Conservation (phyloP, 2,888 invertebrate species). For the Catotricha subobsoleta region DNA sequence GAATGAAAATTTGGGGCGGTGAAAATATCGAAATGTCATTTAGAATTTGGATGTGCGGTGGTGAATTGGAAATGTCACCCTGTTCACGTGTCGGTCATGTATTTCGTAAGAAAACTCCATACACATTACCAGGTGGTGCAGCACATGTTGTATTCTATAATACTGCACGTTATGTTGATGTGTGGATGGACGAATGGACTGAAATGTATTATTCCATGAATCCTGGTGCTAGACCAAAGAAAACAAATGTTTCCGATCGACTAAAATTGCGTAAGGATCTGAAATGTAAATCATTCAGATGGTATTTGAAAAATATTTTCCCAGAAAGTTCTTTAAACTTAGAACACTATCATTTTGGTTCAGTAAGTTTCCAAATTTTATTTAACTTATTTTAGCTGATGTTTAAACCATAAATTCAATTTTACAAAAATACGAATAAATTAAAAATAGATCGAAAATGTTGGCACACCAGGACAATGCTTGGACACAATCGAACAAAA, state of each 20-base stretch:
- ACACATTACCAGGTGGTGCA: constrained; percentile 69
- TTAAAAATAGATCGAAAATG: neutral
- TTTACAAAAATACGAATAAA: neutral
- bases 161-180: constrained; percentile 62
- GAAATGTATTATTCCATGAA: constrained; percentile 70
- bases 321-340: constrained; percentile 36
- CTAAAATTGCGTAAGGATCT: constrained; percentile 46
- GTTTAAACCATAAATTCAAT: neutral
- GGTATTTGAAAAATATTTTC: constrained; percentile 70
- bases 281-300: constrained; percentile 63
- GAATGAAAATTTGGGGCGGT: constrained; percentile 3
- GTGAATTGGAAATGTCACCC: constrained; percentile 15
- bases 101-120: constrained; percentile 42
- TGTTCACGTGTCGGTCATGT: constrained; percentile 18
- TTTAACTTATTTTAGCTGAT: neutral
- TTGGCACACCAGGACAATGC: neutral
- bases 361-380: neutral
- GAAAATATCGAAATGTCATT: constrained; percentile 4
- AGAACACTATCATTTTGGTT: neutral
- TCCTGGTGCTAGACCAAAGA: constrained; percentile 19
- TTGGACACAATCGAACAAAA: neutral
- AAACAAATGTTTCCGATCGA: constrained; percentile 47
- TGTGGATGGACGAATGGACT: constrained; percentile 65
- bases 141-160: constrained; percentile 60
- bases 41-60: constrained; percentile 16